These are phyloP conservation scores for Leuctra nigra DNA, from an alignment of 2,888 invertebrate species.

Conservation along the genomic window DNA sequence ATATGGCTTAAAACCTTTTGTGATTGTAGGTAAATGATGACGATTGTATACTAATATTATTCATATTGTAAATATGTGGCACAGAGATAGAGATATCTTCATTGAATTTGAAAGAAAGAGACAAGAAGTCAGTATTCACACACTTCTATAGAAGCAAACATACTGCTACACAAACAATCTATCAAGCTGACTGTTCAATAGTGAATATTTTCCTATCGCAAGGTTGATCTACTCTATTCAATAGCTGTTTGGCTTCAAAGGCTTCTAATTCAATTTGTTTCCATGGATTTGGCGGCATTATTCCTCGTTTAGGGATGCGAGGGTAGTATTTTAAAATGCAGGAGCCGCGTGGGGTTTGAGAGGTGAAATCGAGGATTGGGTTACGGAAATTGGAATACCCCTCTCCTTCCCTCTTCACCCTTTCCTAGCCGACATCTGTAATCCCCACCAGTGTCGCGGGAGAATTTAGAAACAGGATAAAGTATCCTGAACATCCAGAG, in stretches of 20 bases:
- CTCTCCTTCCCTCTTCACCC: not conserved
- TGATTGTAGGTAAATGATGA: no score
- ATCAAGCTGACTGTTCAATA: no score
- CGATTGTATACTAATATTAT: no score
- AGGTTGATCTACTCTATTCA: no score
- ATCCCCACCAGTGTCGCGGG: constrained; percentile 2
- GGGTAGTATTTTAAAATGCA: constrained; percentile 4
- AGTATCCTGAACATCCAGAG: not conserved
- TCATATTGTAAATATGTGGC: no score
- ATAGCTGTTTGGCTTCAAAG: not conserved
- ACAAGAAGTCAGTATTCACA: no score
- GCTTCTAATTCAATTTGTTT: constrained; percentile 5
- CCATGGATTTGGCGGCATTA: constrained; percentile 3
- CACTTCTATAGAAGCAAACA: no score
- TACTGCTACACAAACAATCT: no score
- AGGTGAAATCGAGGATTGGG: constrained; percentile 4
- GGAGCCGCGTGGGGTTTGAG: not conserved
- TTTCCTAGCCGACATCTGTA: constrained; percentile 4
- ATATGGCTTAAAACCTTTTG: no score
- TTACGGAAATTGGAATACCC: constrained; percentile 18
- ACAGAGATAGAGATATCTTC: no score
- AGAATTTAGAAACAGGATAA: not conserved
- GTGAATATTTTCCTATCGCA: no score
- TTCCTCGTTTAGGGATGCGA: constrained; percentile 7
- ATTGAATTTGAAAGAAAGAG: no score